A percentile compares a stretch with the other conserved stretches of the same genome.
These are phyloP conservation scores for Apostichopus japonicus DNA, from an alignment of 35 echinoderm and acorn worm species.

Conservation along the genomic window DNA sequence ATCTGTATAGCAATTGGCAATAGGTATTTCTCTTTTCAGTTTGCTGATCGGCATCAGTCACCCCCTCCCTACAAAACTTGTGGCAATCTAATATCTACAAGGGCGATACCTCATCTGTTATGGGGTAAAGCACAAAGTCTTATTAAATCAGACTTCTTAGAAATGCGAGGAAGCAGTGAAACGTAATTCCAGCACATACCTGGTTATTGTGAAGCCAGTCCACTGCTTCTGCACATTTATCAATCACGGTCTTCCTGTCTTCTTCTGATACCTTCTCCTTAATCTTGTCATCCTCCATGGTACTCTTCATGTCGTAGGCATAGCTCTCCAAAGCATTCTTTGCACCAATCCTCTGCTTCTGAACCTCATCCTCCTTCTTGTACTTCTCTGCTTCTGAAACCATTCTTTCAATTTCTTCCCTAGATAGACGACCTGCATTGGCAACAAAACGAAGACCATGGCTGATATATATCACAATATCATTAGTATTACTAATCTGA, in stretches of 20 bases:
- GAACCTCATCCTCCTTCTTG: conserved; percentile 84
- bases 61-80: neutral
- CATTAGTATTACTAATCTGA: no score
- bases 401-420: conserved; percentile 95
- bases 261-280: conserved; percentile 87
- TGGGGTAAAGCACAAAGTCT: no score
- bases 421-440: conserved; percentile 85
- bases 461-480: no score
- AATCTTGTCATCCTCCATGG: conserved; percentile 87
- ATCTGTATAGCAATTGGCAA: no score
- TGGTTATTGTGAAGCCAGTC: conserved; percentile 62
- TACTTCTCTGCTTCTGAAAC: conserved; percentile 86
- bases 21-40: no score
- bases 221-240: conserved; percentile 75
- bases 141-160: no score
- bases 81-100: no score
- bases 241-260: conserved; percentile 67
- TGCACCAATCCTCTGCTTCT: conserved; percentile 72
- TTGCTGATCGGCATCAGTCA: neutral
- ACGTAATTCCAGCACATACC: conserved; percentile 35
- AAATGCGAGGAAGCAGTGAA: neutral
- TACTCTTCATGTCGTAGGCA: conserved; percentile 90
- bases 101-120: no score
- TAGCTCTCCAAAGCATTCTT: conserved; percentile 89
- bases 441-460: no score